Base-by-base conservation (phyloP, 1,140 invertebrate genomes). In the Monomorium pharaonis region DNA sequence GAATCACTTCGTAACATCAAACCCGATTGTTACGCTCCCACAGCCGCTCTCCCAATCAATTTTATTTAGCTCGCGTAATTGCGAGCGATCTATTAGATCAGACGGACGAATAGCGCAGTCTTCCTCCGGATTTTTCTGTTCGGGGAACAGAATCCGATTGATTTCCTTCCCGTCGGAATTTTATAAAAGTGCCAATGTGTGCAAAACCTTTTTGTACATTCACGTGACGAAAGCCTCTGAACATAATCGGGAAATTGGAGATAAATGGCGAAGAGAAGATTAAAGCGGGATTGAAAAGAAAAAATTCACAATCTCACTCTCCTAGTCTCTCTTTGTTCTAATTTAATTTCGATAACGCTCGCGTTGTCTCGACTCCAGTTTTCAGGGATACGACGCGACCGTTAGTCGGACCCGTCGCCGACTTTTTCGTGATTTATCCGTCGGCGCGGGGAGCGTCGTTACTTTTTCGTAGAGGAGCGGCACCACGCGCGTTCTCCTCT, bases 21-120 rank as follows among this genome's bases (percentile, higher is more conserved):
- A 72, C 51, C 78, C 67, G 51, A 74, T 83, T 83, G 78, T 83
- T 72, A 83, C 78, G 78, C 67, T 80, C 77, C 47, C 51, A n/a
- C n/a, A 47, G 51, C n/a, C 24, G 78, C 78, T 44, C 67, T 83
- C 27, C 78, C 74, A 83, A 83, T 83, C 78, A 88, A 89, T 89
- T 88, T 88, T 89, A 89, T 89, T 85, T 86, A 86, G 88, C 78
- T 42, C 78, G 67, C 67, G 75, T 86, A 88, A 89, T 89, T 89
- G 85, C 87, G 75, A 76, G 58, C 86, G 89, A 90, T 90, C 88
- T 90, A 88, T 90, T 83, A 44, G 54, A 83, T 83, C 78, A 74
- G 54, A 9, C 67, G 78, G 51, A 70, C 37, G 65, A 74, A 74
- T 58, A 33, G 65, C 49, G 21, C 16, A 16, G 69, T 54, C 49